Evolutionary conservation across 2,888 invertebrate species (phyloP), one percentile per base, ranked within the genome.

Genomic region (Noctuana brunneofusca): DNA sequence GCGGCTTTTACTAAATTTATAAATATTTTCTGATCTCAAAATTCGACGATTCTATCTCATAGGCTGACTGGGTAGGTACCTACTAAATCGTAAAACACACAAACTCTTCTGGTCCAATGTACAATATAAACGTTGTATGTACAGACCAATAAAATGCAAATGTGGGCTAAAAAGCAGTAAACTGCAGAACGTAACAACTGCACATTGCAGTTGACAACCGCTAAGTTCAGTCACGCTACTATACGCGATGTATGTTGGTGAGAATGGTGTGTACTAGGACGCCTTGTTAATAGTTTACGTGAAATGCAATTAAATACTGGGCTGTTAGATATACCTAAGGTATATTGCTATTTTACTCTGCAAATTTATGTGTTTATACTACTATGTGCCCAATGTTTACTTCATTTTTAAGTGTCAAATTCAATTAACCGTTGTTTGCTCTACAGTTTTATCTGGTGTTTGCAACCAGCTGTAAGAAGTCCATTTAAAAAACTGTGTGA

Each of bases 81-180:
- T 1, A 35, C 12, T 22, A n/a, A 48, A 22, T 22, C 16, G 22
- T 22, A 22, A 22, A 18, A 22, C 16, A 27, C n/a, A 16, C 50
- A 27, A 3, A 0, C 8, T 24, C 27, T 11, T 6, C 9, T 27
- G 5, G 18, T 24, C 27, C 12, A 12, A 16, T 55, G 24, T 14
- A 53, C 18, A 52, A 22, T 30, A 43, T 52, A 52, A 41, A 18
- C 14, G 30, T 43, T 30, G 43, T 50, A 22, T 52, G 27, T 22
- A 59, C 52, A 43, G 30, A 43, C 30, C 52, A 52, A 52, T 58
- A 58, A 52, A 41, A 58, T 58, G 52, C 41, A 59, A 53, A 59
- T 59, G 59, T 59, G 43, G 43, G 43, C 43, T 59, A 59, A 59
- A 58, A 59, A 53, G 43, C 59, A 52, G 14, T 59, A 59, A 20